Evolutionary conservation across 2,113 vertebrate genomes (phyloP), one percentile per base, ranked within the genome.

Genomic region (Chunga burmeisteri): DNA sequence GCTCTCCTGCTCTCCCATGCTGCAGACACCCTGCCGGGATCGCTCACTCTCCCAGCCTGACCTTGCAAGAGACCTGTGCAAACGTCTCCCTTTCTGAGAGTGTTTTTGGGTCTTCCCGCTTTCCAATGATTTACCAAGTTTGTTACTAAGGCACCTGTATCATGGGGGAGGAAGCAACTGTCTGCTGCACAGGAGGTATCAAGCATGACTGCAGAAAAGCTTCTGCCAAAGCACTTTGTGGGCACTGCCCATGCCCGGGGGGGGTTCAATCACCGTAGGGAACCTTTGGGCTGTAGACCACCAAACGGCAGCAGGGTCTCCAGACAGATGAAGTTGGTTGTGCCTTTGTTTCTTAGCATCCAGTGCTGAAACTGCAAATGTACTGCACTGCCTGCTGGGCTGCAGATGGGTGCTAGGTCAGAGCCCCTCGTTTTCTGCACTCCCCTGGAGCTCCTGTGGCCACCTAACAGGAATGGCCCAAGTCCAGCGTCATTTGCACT

Each of bases 311-410:
- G 9, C 34, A 9, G 17, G 27, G 8, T 11, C 61, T 15, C 19
- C 50, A 10, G 38, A 19, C 14, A 13, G n/a, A 30, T 3, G 4
- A 44, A 62, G 42, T 42, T 40, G 26, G 4, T 23, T 7, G 14
- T 1, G 4, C 32, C 68, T 55, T 55, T 0, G 0, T 7, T 55
- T 62, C 52, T 32, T 1, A 2, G n/a, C 10, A 13, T 9, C 46
- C 50, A 32, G 38, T 8, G 47, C 67, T 65, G 71, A 22, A 67
- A 29, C 1, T 40, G 70, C 71, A 56, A 23, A 38, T 0, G 1
- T 3, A 4, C 13, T 10, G 25, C 34, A 70, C 47, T 61, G 66
- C 53, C 29, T 12, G 10, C 23, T 14, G 26, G 27, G 67, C 62
- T 59, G 65, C 88, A 77, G 88, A 11, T 1, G 30, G 40, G 67